These are phyloP conservation scores for Mola mola DNA, from an alignment of 2,113 vertebrate species.

Conservation along the genomic window DNA sequence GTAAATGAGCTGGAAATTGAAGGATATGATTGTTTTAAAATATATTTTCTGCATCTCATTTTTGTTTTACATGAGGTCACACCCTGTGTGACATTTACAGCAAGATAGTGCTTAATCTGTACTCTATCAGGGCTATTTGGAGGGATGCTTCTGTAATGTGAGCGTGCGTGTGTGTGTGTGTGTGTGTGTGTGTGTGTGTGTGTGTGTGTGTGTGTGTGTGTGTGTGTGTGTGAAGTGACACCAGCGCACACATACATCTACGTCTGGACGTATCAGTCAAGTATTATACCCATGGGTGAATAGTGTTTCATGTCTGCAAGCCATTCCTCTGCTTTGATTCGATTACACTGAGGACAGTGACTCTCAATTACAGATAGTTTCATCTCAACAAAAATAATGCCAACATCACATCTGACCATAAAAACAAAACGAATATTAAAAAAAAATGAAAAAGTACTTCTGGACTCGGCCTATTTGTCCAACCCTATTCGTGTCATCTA, in stretches of 20 bases:
- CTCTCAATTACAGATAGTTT: constrained; percentile 23
- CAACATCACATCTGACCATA: no score
- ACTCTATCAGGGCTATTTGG: constrained; percentile 40
- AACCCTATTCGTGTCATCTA: no score
- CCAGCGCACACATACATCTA: no score
- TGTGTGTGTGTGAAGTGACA: no score
- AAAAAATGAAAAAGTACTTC: no score
- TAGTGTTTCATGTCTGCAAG: constrained; percentile 29
- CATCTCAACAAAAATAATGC: constrained; percentile 36
- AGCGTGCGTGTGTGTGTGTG: constrained; percentile 1
- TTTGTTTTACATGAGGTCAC: constrained; percentile 45
- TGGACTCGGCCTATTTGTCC: no score
- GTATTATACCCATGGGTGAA: constrained; percentile 11
- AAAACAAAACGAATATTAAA: no score
- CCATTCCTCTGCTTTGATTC: constrained; percentile 28
- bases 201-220: constrained; percentile 8
- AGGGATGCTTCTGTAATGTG: constrained; percentile 1
- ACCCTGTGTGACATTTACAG: constrained; percentile 45
- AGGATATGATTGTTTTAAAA: not conserved
- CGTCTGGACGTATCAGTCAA: no score
- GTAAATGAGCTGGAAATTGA: constrained; percentile 32
- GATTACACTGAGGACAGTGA: constrained; percentile 14
- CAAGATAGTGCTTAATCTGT: constrained; percentile 43
- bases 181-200: not conserved
- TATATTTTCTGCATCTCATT: constrained; percentile 24